Evolutionary conservation across 2,888 invertebrate species (phyloP).

Genomic region (Leucozona laternaria): DNA sequence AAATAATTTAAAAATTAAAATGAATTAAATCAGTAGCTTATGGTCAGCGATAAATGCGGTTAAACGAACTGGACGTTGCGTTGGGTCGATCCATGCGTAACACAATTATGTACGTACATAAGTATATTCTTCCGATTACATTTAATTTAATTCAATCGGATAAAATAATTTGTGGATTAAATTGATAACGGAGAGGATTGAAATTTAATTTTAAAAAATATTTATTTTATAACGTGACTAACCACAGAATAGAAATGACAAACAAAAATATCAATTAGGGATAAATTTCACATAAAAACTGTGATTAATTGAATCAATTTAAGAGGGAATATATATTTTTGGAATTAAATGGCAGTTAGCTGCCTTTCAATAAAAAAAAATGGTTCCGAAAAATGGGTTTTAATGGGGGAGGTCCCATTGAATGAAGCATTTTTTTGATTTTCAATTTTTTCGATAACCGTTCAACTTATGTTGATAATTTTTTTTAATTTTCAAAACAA

Average conservation of each 20-base stretch:
- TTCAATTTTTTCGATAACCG: no score
- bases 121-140: background rate
- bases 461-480: no score
- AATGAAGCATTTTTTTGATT: no score
- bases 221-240: background rate
- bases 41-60: background rate
- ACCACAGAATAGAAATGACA: background rate
- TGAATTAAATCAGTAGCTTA: slow-evolving; percentile 4
- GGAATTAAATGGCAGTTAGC: background rate
- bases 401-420: no score
- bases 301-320: background rate
- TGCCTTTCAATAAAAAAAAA: no score
- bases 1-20: background rate
- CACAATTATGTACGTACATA: background rate
- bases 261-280: background rate
- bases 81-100: background rate
- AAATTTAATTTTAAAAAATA: background rate
- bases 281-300: background rate
- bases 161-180: background rate
- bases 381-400: no score
- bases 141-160: background rate
- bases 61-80: background rate
- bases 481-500: no score
- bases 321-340: background rate
- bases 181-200: background rate